Evolutionary conservation across 2,888 invertebrate species (phyloP), one percentile per base, ranked within the genome.

Genomic region (Drosophila borborema): DNA sequence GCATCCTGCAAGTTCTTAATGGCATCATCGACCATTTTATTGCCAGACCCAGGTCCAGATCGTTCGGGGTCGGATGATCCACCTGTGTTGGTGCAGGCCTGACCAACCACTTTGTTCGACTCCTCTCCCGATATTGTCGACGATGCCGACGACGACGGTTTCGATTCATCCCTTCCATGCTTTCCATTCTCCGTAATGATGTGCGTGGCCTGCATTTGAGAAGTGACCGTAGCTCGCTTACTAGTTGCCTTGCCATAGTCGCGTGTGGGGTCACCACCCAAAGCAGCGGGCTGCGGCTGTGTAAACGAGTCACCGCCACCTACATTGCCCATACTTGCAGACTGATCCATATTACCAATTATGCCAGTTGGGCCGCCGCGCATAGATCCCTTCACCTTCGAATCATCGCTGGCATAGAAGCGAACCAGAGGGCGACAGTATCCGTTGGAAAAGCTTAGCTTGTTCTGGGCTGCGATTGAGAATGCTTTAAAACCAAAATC

Each of bases 1-100:
- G 71, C 34, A 0, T 87, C 82, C 38, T 81, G 64, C 12, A 81
- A 2, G 41, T 88, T 83, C 48, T 88, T 83, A 28, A 67, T 56
- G 6, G 72, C 63, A 40, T 87, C 88, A 2, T 64, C 61, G 9
- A 51, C 36, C 23, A 78, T 12, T 6, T 43, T 53, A 5, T 34
- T 67, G n/a, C 12, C 38, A 20, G 59, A 23, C 12, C 55, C 45
- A 20, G 45, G 0, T 7, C 55, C 45, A 36, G 45, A 3, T 3
- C 45, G 34, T n/a, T 20, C 43, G 16, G 45, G 4, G 1, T 16
- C 45, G 5, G 38, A 14, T 4, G 41, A 2, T 2, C 41, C 28
- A 31, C 12, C 12, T 41, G 55, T 2, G 14, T 6, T 14, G 2
- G 34, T 9, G 34, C 18, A 20, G 5, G 7, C 7, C 10, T 41